Conservation (phyloP, 2,113 vertebrate species). For the Oreotrochilus melanogaster region DNA sequence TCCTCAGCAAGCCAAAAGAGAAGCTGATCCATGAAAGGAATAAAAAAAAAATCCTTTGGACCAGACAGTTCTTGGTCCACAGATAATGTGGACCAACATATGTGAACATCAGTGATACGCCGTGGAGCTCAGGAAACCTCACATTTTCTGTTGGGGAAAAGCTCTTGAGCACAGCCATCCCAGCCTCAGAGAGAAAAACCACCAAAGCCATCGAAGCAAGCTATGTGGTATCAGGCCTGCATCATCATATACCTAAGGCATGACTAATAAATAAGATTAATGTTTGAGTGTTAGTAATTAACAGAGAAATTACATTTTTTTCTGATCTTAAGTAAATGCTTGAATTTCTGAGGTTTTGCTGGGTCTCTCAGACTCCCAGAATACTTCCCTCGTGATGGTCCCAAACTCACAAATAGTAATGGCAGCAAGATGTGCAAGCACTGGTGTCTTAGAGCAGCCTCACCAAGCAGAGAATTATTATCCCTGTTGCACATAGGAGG, state of each 20-base stretch:
- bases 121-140: background rate
- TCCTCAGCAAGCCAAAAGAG: background rate
- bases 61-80: background rate
- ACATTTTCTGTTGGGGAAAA: background rate
- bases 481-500: background rate
- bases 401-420: background rate
- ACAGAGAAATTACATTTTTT: background rate
- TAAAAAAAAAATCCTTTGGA: background rate
- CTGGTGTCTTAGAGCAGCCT: background rate
- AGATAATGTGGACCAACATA: rapidly evolving
- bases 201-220: background rate
- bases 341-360: background rate
- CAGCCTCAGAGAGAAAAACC: background rate
- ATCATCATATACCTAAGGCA: rapidly evolving
- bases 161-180: background rate
- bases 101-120: background rate
- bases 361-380: background rate
- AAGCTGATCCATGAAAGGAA: background rate
- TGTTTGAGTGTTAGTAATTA: background rate
- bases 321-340: background rate
- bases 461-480: background rate
- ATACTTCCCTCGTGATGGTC: background rate
- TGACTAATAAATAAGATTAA: background rate
- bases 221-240: background rate
- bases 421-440: background rate